Base-by-base conservation (phyloP, 1,140 invertebrate species). In the Portunus trituberculatus region DNA sequence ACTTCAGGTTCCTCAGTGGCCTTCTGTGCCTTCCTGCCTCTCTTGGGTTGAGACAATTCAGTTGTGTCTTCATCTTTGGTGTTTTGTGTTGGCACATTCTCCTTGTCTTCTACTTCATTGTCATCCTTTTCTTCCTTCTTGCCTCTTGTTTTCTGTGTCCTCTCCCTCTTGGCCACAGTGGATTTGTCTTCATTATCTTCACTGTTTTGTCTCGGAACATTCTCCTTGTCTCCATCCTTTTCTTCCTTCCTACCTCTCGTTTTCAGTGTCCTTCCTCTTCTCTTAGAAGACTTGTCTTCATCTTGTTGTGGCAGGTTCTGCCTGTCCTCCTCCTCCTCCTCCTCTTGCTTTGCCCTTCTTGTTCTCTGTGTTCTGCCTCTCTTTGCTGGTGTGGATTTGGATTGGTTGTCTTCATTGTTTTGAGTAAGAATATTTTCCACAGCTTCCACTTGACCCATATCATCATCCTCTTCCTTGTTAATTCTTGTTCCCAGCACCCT, bases 101-200 rank as follows among this genome's bases (percentile, higher is more conserved):
- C 45, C 45, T 88, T 88, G 4, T 88, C 86, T 25, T 88, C 31
- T 14, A 67, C 25, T 14, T 1, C 0, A 0, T 92, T 52, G 10
- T 59, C 91, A 52, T 39, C 48, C 29, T 92, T 59, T 45, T 10
- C 67, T 45, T 32, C 32, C 82, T 93, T 82, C 92, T 46, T 45
- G n/a, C 12, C 45, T 48, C 10, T 28, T 29, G 28, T 8, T 52
- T 91, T 52, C 12, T 20, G 6, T 39, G 32, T 39, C n/a, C 16
- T 39, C 39, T 6, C 46, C 25, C 39, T 82, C 29, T 59, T 59
- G 31, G 39, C 39, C 39, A 39, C 39, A 39, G 39, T 39, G 39
- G 39, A 39, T 6, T 39, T 39, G 39, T 39, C 39, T 39, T 39
- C 39, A 39, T 39, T 6, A 39, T 39, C 39, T 39, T 39, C 39